These are phyloP conservation scores for Spea bombifrons DNA, from an alignment of 2,113 vertebrate genomes.

Conservation along the genomic window DNA sequence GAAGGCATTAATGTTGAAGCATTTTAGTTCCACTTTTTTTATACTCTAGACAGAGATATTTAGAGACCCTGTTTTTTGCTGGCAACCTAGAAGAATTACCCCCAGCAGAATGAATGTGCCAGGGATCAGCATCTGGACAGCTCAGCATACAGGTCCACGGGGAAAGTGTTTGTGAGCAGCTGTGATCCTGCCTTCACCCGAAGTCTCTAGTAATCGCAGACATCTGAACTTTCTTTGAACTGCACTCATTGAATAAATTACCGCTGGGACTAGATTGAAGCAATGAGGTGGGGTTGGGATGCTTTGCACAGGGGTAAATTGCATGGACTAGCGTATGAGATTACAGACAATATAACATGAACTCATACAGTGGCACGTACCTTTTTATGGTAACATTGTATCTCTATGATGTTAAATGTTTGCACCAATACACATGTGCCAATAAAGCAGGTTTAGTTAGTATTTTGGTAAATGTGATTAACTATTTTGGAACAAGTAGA, in stretches of 20 bases:
- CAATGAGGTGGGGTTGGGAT: conserved; percentile 7
- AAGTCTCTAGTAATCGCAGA: conserved; percentile 33
- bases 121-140: conserved; percentile 37
- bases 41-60: background rate
- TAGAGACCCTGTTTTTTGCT: background rate
- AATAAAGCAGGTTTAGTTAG: too few relatives aligned
- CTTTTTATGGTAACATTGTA: too few relatives aligned
- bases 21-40: too few relatives aligned
- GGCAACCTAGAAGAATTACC: background rate
- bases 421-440: background rate
- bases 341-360: background rate
- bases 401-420: background rate
- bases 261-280: background rate
- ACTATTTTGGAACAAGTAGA: too few relatives aligned
- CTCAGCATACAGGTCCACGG: conserved; percentile 14
- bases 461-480: too few relatives aligned
- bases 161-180: conserved; percentile 34
- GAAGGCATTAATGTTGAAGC: too few relatives aligned
- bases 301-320: background rate
- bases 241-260: conserved; percentile 28
- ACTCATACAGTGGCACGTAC: background rate
- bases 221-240: conserved; percentile 38
- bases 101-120: background rate
- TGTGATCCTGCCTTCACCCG: conserved; percentile 39
- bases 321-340: conserved; percentile 1